Conservation (phyloP, 1,140 invertebrate species). For the Pseudomyrmex cubaensis region DNA sequence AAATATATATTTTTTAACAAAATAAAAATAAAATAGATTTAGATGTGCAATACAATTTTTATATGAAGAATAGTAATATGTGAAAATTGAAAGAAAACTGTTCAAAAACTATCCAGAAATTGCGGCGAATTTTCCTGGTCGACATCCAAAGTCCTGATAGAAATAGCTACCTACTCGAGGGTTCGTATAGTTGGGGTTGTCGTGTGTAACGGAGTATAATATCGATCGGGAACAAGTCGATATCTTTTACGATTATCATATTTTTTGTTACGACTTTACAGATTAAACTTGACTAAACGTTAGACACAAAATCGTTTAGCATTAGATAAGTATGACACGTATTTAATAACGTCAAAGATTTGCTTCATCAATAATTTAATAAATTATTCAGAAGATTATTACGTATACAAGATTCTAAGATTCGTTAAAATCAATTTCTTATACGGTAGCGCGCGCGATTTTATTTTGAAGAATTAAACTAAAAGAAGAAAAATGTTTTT, state of each 20-base stretch:
- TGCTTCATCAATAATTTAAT: not conserved
- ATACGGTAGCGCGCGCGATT: not conserved
- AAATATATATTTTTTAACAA: not conserved
- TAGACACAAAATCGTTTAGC: no score
- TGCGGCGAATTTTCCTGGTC: not conserved
- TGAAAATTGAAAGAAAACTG: slow-evolving; percentile 1
- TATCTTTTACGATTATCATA: not conserved
- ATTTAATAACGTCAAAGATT: not conserved
- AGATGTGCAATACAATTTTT: no score
- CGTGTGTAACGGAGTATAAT: slow-evolving; percentile 55
- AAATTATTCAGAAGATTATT: not conserved
- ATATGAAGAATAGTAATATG: slow-evolving; percentile 6
- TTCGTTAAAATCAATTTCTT: not conserved
- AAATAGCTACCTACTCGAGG: slow-evolving; percentile 39
- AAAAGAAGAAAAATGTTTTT: not conserved
- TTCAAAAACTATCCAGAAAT: not conserved
- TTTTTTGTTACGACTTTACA: not conserved
- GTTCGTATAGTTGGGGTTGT: slow-evolving; percentile 8
- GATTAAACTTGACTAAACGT: not conserved
- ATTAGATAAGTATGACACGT: no score
- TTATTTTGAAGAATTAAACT: not conserved
- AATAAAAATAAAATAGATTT: slow-evolving; percentile 5
- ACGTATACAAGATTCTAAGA: not conserved
- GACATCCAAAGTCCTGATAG: slow-evolving; percentile 20
- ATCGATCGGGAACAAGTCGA: slow-evolving; percentile 44